Evolutionary conservation across 1,140 invertebrate species (phyloP).

Genomic region (Bombus ignitus): DNA sequence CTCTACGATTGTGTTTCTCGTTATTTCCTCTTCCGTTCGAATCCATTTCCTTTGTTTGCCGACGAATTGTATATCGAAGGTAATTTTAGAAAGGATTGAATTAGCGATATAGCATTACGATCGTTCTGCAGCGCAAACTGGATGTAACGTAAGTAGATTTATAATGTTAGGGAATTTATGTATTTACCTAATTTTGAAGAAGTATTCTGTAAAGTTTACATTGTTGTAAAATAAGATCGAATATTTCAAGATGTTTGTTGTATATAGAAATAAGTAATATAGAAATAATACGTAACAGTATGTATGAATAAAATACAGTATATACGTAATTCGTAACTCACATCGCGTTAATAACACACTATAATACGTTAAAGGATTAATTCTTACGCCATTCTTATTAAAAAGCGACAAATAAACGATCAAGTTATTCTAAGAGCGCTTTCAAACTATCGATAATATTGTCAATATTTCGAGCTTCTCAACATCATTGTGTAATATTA

Average conservation of each 20-base stretch:
- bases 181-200: background rate
- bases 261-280: no score
- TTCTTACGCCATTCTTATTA: background rate
- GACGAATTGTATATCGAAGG: background rate
- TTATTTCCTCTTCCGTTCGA: background rate
- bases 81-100: background rate
- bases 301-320: background rate
- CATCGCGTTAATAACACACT: no score
- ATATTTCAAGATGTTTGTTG: background rate
- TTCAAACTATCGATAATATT: no score
- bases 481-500: no score
- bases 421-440: background rate
- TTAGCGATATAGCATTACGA: background rate
- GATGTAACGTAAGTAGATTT: background rate
- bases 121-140: background rate
- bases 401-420: background rate
- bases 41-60: background rate
- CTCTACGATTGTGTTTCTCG: background rate
- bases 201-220: background rate
- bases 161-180: background rate
- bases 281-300: background rate
- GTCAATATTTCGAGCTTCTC: no score
- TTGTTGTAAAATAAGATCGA: background rate
- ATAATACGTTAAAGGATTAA: background rate
- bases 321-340: background rate